Evolutionary conservation across 2,113 vertebrate genomes (phyloP), one percentile per base, ranked within the genome.

Genomic region (Lota lota): DNA sequence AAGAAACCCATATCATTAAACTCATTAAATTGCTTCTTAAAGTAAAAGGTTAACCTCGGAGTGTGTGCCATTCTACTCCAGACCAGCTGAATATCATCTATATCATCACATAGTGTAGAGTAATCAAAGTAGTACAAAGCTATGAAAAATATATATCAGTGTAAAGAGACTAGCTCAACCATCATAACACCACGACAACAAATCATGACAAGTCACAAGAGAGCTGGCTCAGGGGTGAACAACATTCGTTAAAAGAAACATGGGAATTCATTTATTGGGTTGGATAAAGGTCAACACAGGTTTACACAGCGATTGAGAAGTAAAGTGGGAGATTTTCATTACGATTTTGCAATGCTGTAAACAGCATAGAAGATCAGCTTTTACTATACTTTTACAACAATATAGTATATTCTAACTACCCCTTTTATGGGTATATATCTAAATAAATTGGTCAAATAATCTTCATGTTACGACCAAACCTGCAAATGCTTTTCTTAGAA

Each of bases 81-180:
- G 86, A 81, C 91, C 89, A 86, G 89, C 90, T 94, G 90, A 90
- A 91, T 88, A 83, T 84, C 84, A 82, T 73, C 64, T 79, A 50
- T 85, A 83, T 79, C 76, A 80, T 89, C 80, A 87, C 75, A 84
- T 79, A 75, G 79, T 84, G 83, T 84, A 83, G 72, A 87, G 80
- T 86, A 83, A 89, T 73, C 79, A 87, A 85, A 80, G 79, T 81
- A 79, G 21, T 83, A 91, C 79, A 90, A 89, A 93, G 80, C 81
- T 81, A 89, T 73, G 81, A 85, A 91, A 92, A 92, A 91, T 83
- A 79, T 77, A 81, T 63, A 73, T 82, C 78, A 83, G 74, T 89
- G 67, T 47, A 81, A 86, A 82, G 84, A 84, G 83, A 88, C 86
- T 90, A 51, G 85, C 87, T 88, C 84, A 20, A 78, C 76, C 74